Percentiles rank a stretch among this genome's conserved stretches.
phyloP scores from a whole-genome alignment of 1,140 invertebrate genomes.

The Drepana arcuata region DNA sequence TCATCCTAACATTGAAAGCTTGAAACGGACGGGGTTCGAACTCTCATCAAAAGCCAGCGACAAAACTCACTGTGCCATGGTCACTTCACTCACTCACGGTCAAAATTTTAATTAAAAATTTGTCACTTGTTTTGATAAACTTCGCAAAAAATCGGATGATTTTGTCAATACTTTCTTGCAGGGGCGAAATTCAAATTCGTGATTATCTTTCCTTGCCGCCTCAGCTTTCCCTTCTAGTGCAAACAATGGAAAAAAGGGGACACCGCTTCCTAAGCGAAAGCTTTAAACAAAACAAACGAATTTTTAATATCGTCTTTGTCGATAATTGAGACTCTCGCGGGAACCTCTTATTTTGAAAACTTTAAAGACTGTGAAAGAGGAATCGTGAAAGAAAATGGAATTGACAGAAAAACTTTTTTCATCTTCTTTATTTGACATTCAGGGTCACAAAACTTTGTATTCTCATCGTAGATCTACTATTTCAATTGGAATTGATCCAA shows the following conservation, averaged over 20 bases:
- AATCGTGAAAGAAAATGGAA: constrained; percentile 68
- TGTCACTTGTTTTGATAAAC: constrained; percentile 59
- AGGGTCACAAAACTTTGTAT: constrained; percentile 66
- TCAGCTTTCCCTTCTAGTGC: constrained; percentile 55
- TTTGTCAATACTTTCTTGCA: constrained; percentile 46
- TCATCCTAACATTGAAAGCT: no score
- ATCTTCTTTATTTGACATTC: constrained; percentile 72
- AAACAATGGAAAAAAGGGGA: constrained; percentile 69
- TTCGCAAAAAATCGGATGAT: constrained; percentile 62
- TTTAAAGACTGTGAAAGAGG: constrained; percentile 68
- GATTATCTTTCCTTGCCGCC: constrained; percentile 58
- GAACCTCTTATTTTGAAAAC: constrained; percentile 71
- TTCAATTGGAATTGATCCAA: constrained; percentile 51
- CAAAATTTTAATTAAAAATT: no score
- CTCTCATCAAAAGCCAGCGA: no score
- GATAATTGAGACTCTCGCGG: constrained; percentile 70
- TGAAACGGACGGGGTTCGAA: no score
- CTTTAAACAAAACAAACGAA: constrained; percentile 71
- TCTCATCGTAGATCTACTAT: constrained; percentile 67
- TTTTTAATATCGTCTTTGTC: constrained; percentile 72
- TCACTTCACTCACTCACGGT: no score
- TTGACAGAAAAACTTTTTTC: constrained; percentile 69
- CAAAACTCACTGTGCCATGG: no score
- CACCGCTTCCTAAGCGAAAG: constrained; percentile 50
- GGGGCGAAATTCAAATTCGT: constrained; percentile 64